phyloP scores from a whole-genome alignment of 2,797 vertebrate genomes.

The Lutjanus argentimaculatus region DNA sequence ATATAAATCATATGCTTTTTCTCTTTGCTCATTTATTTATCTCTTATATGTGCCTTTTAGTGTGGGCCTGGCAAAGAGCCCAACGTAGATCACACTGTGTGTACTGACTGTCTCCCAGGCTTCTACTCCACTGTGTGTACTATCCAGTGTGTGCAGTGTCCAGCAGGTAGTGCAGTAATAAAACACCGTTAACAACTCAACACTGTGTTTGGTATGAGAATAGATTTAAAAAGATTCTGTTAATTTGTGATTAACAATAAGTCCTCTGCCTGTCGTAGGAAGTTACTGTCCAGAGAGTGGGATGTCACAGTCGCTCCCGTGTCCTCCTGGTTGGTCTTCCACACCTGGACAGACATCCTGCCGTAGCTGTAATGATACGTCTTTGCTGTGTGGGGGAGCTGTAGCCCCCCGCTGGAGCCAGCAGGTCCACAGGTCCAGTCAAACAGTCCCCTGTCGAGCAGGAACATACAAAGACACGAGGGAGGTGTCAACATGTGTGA shows the following conservation, averaged over 20 bases:
- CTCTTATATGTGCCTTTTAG: slow-evolving; percentile 38
- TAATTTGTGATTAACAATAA: slow-evolving; percentile 2
- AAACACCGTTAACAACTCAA: background rate
- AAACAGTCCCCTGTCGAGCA: slow-evolving; percentile 74
- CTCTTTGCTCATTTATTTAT: background rate
- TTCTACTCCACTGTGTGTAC: slow-evolving; percentile 81
- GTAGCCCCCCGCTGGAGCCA: slow-evolving; percentile 65
- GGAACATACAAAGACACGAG: slow-evolving; percentile 79
- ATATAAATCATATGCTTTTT: background rate
- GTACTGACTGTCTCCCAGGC: slow-evolving; percentile 79
- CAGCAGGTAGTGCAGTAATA: slow-evolving; percentile 82
- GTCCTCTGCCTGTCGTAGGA: slow-evolving; percentile 70
- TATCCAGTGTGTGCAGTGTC: slow-evolving; percentile 84
- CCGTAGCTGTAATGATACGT: slow-evolving; percentile 78
- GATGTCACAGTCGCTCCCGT: slow-evolving; percentile 79
- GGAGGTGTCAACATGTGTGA: slow-evolving; percentile 74
- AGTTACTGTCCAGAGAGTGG: slow-evolving; percentile 84
- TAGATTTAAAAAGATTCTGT: background rate
- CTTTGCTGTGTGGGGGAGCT: slow-evolving; percentile 62
- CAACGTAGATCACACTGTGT: slow-evolving; percentile 72
- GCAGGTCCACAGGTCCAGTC: slow-evolving; percentile 69
- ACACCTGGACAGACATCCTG: slow-evolving; percentile 79
- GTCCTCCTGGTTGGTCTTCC: slow-evolving; percentile 79
- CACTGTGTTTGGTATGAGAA: background rate
- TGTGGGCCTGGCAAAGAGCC: slow-evolving; percentile 87